Conservation (phyloP, 2,113 vertebrate species). For the Vidua chalybeata region DNA sequence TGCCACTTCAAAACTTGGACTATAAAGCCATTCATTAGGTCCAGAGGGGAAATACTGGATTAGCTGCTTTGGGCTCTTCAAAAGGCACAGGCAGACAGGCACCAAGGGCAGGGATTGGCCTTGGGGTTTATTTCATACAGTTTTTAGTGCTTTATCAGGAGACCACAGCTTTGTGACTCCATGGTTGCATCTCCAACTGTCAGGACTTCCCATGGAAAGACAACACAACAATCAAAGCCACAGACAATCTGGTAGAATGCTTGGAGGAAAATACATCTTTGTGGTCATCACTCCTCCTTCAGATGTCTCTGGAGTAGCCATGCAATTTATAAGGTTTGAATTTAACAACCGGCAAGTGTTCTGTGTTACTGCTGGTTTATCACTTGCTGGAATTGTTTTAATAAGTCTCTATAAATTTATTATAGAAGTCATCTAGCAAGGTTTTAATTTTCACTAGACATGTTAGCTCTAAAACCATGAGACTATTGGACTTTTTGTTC, state of each 20-base stretch:
- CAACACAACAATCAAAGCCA: not conserved
- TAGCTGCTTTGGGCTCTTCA: not conserved
- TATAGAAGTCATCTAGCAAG: not conserved
- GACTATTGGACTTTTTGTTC: not conserved
- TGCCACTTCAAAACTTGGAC: not conserved
- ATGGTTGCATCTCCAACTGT: fast-evolving
- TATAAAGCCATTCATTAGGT: not conserved
- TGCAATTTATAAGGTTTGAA: not conserved
- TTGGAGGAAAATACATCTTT: not conserved
- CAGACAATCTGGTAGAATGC: not conserved
- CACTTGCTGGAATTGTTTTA: not conserved
- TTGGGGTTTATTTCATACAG: not conserved
- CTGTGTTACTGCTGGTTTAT: not conserved
- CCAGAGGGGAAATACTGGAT: not conserved
- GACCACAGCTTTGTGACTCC: not conserved
- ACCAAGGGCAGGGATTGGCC: not conserved
- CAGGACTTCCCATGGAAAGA: not conserved
- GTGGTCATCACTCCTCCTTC: not conserved
- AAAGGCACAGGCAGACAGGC: not conserved
- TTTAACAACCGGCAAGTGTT: not conserved
- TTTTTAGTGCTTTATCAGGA: not conserved
- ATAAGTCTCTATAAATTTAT: not conserved
- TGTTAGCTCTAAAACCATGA: not conserved
- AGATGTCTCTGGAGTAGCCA: not conserved
- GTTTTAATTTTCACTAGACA: not conserved